Percentiles rank a stretch among this genome's conserved stretches.
Evolutionary conservation across 2,113 vertebrate genomes (phyloP).

Genomic region (Nyctibius bracteatus): DNA sequence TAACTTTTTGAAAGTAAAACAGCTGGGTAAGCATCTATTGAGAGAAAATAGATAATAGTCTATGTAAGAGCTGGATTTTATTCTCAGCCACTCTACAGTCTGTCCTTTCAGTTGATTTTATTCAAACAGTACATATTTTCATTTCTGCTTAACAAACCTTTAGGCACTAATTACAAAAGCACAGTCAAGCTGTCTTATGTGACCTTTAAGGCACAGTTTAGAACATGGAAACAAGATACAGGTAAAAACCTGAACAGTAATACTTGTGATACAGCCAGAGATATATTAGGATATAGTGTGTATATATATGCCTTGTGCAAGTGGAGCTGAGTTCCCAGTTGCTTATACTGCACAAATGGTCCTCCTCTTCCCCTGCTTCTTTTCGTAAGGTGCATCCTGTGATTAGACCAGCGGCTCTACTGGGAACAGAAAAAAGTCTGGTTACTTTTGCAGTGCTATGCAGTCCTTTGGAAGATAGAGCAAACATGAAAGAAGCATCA

Average conservation of each 20-base stretch:
- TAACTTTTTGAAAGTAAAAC: not conserved
- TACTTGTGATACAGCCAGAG: not conserved
- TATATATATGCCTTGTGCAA: too few species aligned
- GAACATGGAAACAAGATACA: not conserved
- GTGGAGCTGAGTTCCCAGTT: not conserved
- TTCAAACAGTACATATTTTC: not conserved
- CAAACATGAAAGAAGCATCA: not conserved
- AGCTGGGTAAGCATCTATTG: not conserved
- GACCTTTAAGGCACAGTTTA: not conserved
- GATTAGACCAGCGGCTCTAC: not conserved
- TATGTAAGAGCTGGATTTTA: not conserved
- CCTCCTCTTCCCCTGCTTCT: not conserved
- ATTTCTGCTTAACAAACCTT: not conserved
- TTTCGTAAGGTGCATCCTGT: not conserved
- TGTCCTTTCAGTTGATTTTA: not conserved
- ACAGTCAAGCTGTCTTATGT: not conserved
- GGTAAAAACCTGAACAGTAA: not conserved
- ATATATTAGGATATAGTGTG: rapidly evolving
- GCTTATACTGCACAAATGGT: not conserved
- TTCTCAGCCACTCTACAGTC: not conserved
- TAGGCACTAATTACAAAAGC: not conserved
- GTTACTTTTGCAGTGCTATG: not conserved
- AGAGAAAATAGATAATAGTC: not conserved
- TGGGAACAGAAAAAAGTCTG: not conserved
- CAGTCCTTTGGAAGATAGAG: too few species aligned